Evolutionary conservation across 1,140 invertebrate genomes (phyloP).

Genomic region (Bombus vancouverensis): DNA sequence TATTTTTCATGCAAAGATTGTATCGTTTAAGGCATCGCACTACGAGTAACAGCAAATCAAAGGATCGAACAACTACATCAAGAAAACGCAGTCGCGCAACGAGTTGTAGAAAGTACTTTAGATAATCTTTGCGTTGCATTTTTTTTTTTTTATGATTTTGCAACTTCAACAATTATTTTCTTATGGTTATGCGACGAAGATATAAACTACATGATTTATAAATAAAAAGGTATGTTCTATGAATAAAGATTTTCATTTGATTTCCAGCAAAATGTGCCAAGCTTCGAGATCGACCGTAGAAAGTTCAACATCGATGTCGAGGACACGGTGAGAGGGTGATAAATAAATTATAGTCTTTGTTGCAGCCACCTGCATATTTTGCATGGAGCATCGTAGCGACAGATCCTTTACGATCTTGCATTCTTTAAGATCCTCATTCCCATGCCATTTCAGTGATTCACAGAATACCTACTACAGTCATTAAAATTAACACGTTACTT

Average conservation of each 20-base stretch:
- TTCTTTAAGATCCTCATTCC: conserved; percentile 48
- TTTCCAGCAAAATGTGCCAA: conserved; percentile 51
- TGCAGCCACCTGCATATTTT: not conserved
- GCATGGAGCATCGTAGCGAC: conserved; percentile 9
- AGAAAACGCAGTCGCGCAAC: not conserved
- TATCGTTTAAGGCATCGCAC: not conserved
- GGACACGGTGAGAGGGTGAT: conserved; percentile 43
- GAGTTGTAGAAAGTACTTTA: conserved; percentile 11
- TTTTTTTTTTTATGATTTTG: not conserved
- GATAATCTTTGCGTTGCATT: not conserved
- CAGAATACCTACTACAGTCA: conserved; percentile 19
- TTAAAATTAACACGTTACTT: conserved; percentile 5
- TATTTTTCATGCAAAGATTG: not conserved
- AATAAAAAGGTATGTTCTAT: not conserved
- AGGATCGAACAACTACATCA: not conserved
- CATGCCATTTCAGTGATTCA: conserved; percentile 49
- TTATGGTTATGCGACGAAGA: not conserved
- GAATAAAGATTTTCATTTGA: not conserved
- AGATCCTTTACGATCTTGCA: conserved; percentile 39
- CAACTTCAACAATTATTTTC: not conserved
- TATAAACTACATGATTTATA: not conserved
- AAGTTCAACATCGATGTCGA: conserved; percentile 20
- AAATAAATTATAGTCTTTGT: conserved; percentile 43
- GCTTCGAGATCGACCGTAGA: conserved; percentile 1
- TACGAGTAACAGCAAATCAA: not conserved